Percentiles rank a stretch among this genome's conserved stretches.
Evolutionary conservation across 2,888 invertebrate species (phyloP).

Genomic region (Eupeodes latifasciatus): DNA sequence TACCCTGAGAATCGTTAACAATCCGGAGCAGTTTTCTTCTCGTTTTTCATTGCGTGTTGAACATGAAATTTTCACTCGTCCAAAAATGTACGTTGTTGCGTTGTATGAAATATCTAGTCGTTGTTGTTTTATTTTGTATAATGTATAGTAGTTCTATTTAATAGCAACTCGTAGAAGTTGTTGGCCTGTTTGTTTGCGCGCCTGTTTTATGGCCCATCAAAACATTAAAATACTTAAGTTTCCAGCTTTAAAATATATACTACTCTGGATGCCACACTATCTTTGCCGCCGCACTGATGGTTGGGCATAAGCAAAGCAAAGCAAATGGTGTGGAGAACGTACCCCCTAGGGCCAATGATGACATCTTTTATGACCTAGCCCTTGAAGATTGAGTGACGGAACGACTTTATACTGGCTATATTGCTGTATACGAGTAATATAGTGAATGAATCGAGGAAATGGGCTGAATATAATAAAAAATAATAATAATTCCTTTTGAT

Average conservation of each 20-base stretch:
- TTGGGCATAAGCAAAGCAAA: no score
- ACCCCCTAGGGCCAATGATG: slow-evolving; percentile 63
- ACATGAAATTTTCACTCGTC: slow-evolving; percentile 48
- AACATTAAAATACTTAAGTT: slow-evolving; percentile 46
- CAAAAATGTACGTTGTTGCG: background rate
- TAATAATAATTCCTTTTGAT: slow-evolving; percentile 68
- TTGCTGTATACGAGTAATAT: no score
- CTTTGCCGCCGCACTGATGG: background rate
- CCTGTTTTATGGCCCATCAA: slow-evolving; percentile 34
- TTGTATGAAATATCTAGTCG: slow-evolving; percentile 11
- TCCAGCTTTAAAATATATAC: slow-evolving; percentile 14
- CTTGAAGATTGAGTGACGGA: slow-evolving; percentile 58
- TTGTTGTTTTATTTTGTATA: slow-evolving; percentile 8
- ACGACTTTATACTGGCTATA: background rate
- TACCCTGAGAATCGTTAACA: slow-evolving; percentile 43
- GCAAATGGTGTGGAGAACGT: slow-evolving; percentile 9
- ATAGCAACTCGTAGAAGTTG: slow-evolving; percentile 7
- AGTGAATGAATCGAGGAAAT: slow-evolving; percentile 14
- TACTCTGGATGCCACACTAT: no score
- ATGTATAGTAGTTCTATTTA: background rate
- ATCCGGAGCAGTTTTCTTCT: slow-evolving; percentile 64
- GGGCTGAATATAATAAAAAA: slow-evolving; percentile 33
- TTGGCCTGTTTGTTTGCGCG: slow-evolving; percentile 50
- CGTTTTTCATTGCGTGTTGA: slow-evolving; percentile 69
- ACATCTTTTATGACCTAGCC: slow-evolving; percentile 72